Conservation (phyloP, 2,113 vertebrate species). For the Lonchura striata region DNA sequence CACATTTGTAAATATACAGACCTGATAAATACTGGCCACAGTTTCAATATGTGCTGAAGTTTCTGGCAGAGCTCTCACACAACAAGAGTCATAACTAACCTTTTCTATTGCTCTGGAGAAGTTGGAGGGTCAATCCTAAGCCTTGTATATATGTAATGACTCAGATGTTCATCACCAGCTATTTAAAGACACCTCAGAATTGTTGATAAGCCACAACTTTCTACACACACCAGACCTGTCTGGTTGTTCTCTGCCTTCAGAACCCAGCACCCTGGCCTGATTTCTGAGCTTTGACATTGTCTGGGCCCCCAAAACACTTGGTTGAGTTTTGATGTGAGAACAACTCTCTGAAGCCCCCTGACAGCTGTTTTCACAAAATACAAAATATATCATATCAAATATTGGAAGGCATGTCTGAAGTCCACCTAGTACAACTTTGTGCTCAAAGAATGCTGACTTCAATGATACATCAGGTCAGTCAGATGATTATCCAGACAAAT, state of each 20-base stretch:
- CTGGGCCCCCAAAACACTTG: neutral
- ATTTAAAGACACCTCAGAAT: neutral
- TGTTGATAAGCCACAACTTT: neutral
- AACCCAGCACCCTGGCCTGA: neutral
- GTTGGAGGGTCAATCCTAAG: neutral
- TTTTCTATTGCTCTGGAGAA: neutral
- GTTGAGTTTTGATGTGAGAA: neutral
- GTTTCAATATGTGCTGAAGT: neutral
- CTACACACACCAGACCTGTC: neutral
- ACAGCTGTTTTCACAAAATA: neutral
- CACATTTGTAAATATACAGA: no score
- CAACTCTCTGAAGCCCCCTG: neutral
- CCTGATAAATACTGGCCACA: neutral
- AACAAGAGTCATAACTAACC: fast-evolving
- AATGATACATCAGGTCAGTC: neutral
- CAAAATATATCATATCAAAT: neutral
- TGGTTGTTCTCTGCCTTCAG: neutral
- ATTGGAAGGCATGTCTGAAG: neutral
- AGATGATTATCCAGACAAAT: neutral
- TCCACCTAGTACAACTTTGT: neutral
- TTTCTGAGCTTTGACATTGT: neutral
- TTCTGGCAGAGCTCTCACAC: neutral
- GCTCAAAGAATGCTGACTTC: neutral
- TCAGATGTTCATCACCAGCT: neutral
- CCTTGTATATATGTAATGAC: neutral